Evolutionary conservation across 2,113 vertebrate genomes (phyloP).

Genomic region (Fulmarus glacialis): DNA sequence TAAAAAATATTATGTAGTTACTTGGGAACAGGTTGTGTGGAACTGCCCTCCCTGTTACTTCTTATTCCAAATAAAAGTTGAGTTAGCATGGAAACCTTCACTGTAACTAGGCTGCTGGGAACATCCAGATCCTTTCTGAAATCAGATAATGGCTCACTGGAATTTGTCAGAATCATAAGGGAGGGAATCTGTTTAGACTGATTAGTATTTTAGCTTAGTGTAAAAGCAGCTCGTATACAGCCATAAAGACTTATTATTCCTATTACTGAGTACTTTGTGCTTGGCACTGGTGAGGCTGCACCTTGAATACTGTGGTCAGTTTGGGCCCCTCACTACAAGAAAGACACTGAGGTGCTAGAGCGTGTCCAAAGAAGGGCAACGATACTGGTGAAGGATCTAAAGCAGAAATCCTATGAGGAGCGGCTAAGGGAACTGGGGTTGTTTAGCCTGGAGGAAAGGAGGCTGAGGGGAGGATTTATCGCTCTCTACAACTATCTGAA

Average conservation of each 20-base stretch:
- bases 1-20: neutral
- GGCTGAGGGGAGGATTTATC: neutral
- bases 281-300: neutral
- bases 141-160: neutral
- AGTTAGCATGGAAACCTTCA: neutral
- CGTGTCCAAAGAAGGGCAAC: fast-evolving
- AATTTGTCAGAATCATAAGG: neutral
- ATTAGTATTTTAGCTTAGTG: neutral
- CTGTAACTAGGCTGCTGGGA: neutral
- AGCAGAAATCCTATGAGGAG: fast-evolving
- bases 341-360: neutral
- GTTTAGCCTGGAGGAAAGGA: neutral
- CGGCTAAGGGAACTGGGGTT: fast-evolving
- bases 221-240: neutral
- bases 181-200: neutral
- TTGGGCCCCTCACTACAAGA: neutral
- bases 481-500: neutral
- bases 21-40: neutral
- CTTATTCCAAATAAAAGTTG: neutral
- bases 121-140: neutral
- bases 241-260: neutral
- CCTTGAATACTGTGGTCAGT: fast-evolving
- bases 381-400: neutral
- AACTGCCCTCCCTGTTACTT: neutral
- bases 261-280: neutral